Base-by-base conservation (phyloP, 2,888 invertebrate genomes). In the Diloba caeruleocephala region DNA sequence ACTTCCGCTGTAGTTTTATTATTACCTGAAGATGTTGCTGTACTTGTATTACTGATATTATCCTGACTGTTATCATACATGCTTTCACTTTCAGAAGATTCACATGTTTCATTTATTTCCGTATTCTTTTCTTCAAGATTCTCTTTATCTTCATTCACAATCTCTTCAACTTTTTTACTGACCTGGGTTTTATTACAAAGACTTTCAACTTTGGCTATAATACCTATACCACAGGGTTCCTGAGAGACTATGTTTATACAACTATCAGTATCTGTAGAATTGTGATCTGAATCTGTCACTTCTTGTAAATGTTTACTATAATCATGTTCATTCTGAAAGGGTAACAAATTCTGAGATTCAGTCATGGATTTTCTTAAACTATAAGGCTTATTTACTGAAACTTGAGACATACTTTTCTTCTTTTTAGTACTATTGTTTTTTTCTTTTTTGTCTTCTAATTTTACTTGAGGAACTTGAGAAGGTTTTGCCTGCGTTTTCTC, bases 401-500 rank as follows among this genome's bases (percentile, higher is more conserved):
- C 44, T 38, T 75, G 69, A 2, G 74, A 44, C 4, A 60, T 33
- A 42, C 44, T 58, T 43, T 74, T 84, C 45, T 78, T 81, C 55
- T 78, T 82, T 48, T 74, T 78, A 46, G 65, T 58, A 42, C 54
- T 73, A 3, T 46, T 65, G n/a, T 41, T 31, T 55, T 56, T 79
- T 29, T 50, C 50, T 46, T 63, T 69, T 41, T 54, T 55, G 25
- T 69, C 61, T 9, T 74, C 66, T 21, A 26, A 6, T 61, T 56
- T 74, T 36, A 58, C 48, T 33, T 19, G 36, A 41, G 59, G 28
- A 38, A 48, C 50, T 28, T 59, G 78, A 19, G 75, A 77, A 21
- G 77, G 50, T 71, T 81, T 85, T 0, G 74, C 49, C 46, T 83
- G 79, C 8, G 75, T 79, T 76, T 93, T 93, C 52, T 93, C 93